phyloP scores from a whole-genome alignment of 2,113 vertebrate species.

The Castor canadensis region DNA sequence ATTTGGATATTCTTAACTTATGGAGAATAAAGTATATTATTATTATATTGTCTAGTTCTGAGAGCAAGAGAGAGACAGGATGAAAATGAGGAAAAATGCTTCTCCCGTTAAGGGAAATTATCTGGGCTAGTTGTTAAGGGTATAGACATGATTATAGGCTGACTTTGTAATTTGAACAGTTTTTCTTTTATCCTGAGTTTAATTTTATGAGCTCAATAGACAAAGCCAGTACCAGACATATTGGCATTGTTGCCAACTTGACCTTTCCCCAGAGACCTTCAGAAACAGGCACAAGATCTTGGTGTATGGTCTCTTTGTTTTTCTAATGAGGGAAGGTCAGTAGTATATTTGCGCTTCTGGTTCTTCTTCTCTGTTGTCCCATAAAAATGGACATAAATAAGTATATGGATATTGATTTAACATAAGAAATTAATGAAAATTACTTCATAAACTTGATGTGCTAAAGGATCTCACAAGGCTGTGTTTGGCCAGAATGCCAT shows the following conservation, averaged over 20 bases:
- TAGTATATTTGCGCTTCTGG: background rate
- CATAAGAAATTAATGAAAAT: background rate
- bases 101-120: no score
- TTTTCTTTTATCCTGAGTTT: background rate
- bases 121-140: background rate
- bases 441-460: background rate
- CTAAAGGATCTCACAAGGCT: background rate
- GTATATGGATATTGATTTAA: background rate
- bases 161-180: background rate
- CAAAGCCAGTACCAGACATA: background rate
- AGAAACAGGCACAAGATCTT: background rate
- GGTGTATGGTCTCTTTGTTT: background rate
- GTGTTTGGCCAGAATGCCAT: background rate
- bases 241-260: background rate
- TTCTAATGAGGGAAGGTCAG: background rate
- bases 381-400: background rate
- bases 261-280: background rate
- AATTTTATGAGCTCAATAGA: background rate
- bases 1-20: background rate
- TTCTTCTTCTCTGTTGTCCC: background rate
- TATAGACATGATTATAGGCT: background rate
- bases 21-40: background rate
- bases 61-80: background rate
- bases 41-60: background rate
- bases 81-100: background rate